Evolutionary conservation across 2,113 vertebrate species (phyloP).

Genomic region (Pseudopipra pipra): DNA sequence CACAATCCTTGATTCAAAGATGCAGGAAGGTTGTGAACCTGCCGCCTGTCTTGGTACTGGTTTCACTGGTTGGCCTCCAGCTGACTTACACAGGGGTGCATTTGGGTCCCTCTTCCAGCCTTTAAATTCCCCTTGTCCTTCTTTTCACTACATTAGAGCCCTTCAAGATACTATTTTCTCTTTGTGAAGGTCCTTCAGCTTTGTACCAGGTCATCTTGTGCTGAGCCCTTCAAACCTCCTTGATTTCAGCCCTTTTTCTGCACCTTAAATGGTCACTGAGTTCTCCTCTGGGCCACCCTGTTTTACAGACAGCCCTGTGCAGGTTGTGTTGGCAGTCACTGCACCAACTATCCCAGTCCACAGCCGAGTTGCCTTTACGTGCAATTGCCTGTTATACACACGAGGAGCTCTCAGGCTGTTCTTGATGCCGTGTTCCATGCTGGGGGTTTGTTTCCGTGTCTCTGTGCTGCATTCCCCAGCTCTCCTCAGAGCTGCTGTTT

Average conservation of each 20-base stretch:
- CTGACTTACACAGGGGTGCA: fast-evolving
- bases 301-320: neutral
- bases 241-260: neutral
- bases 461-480: neutral
- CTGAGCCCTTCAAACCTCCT: neutral
- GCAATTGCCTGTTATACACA: neutral
- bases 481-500: neutral
- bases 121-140: neutral
- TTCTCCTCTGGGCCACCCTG: neutral
- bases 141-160: neutral
- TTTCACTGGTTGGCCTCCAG: neutral
- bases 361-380: fast-evolving
- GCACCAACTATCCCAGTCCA: neutral
- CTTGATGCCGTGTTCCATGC: fast-evolving
- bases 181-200: fast-evolving
- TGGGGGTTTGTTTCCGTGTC: neutral
- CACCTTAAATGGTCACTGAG: neutral
- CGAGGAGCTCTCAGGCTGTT: fast-evolving
- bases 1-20: neutral
- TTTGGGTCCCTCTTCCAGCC: neutral
- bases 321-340: no score
- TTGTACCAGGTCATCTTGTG: neutral
- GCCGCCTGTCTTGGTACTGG: neutral
- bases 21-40: neutral
- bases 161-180: neutral